Base-by-base conservation (phyloP, 2,888 invertebrate genomes). In the Patella depressa region DNA sequence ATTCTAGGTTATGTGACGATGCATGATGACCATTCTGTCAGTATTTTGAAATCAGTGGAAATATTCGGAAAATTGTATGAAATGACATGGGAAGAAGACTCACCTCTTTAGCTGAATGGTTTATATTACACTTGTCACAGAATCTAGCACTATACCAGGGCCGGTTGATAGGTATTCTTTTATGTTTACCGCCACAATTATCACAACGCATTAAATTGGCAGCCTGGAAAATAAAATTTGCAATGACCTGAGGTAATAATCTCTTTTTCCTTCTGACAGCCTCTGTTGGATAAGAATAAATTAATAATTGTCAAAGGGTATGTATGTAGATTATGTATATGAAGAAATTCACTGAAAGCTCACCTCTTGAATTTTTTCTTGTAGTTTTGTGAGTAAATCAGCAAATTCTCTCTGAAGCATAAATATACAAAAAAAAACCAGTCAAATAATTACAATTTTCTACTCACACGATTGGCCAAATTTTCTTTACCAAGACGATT, bases 171-270 rank as follows among this genome's bases (percentile, higher is more conserved):
- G 95, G 94, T 86, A 96, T 94, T 84, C 98, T 95, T 91, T 96
- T 96, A 93, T 98, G 98, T 70, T 97, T 94, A 34, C 95, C 94
- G 5, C 96, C 96, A 93, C 98, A 98, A 92, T 97, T 96, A 90
- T 97, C 98, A 93, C 98, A 98, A 89, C 97, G 93, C 92, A 98
- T 97, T 83, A 97, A 96, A 92, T 97, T 97, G 80, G 97, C 96
- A 57, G 97, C 97, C 92, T 91, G 81, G 45, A 82, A 76, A 45
- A 75, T 72, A n/a, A 45, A 45, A 45, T 45, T 45, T 45, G 45
- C 45, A 45, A 45, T 9, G 7, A 4, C 5, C 45, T 45, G 45
- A 45, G 45, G 45, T 45, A 45, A 45, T 45, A 4, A 45, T 45
- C 45, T 45, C 34, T 45, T 45, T 45, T 45, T 45, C 45, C 9